These are phyloP conservation scores for Papilio glaucus DNA, from an alignment of 1,140 invertebrate genomes.

Conservation along the genomic window DNA sequence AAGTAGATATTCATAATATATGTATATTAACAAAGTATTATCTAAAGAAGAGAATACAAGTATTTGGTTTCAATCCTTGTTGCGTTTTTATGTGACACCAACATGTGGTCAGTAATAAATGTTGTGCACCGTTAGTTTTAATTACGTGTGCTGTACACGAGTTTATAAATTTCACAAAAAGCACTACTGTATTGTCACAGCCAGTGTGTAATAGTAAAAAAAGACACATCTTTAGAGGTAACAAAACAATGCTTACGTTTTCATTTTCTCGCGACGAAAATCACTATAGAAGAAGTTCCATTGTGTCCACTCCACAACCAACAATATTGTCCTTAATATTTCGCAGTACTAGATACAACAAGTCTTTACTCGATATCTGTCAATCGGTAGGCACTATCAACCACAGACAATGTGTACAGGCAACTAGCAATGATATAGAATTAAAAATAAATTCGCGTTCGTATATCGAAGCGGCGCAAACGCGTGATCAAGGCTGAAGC, in stretches of 20 bases:
- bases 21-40: neutral
- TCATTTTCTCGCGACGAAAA: constrained; percentile 75
- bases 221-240: constrained; percentile 40
- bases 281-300: constrained; percentile 65
- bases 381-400: constrained; percentile 38
- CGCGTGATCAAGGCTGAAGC: constrained; percentile 77
- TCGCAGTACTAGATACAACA: constrained; percentile 59
- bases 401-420: constrained; percentile 37
- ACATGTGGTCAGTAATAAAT: constrained; percentile 5
- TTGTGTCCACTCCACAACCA: constrained; percentile 61
- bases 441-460: constrained; percentile 51
- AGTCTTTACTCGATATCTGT: constrained; percentile 39
- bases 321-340: constrained; percentile 50
- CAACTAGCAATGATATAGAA: constrained; percentile 42
- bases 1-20: neutral
- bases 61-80: neutral
- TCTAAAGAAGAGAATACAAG: neutral
- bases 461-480: constrained; percentile 60
- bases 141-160: constrained; percentile 2
- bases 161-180: constrained; percentile 8
- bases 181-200: neutral
- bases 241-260: constrained; percentile 73
- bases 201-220: neutral
- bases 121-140: constrained; percentile 3
- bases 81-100: neutral